Evolutionary conservation across 2,113 vertebrate species (phyloP).

Genomic region (Dermatemys mawii): DNA sequence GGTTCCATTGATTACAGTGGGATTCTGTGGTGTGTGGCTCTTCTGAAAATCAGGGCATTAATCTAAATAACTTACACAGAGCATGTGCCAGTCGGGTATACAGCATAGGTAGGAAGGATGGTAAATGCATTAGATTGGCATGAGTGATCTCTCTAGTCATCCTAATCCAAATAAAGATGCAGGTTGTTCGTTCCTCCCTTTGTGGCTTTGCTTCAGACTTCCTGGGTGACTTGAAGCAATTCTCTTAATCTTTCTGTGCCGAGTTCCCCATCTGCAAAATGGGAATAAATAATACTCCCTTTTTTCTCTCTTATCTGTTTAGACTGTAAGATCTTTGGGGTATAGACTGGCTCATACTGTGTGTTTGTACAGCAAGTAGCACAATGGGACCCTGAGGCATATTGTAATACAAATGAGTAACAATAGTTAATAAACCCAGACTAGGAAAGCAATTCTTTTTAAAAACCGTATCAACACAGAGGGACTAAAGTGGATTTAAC

Average conservation of each 20-base stretch:
- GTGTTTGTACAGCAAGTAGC: background rate
- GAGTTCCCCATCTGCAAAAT: fast-evolving
- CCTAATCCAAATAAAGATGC: too few relatives aligned
- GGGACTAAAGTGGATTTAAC: background rate
- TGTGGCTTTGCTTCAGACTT: background rate
- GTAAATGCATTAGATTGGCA: fast-evolving
- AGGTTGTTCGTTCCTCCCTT: too few relatives aligned
- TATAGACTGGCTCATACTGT: background rate
- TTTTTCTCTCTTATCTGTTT: background rate
- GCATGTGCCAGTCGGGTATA: background rate
- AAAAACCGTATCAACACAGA: background rate
- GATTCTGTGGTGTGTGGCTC: background rate
- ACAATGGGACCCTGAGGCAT: background rate
- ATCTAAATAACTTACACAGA: background rate
- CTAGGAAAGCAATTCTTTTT: background rate
- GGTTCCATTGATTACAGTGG: background rate
- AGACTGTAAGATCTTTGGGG: background rate
- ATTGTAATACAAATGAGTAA: background rate
- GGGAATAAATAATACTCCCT: background rate
- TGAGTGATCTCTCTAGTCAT: background rate
- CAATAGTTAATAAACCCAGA: background rate
- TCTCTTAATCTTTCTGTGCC: background rate
- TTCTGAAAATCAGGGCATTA: background rate
- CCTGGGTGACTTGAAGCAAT: background rate
- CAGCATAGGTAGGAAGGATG: background rate